Evolutionary conservation across 2,888 invertebrate species (phyloP).

Genomic region (Drosophila anomalata): DNA sequence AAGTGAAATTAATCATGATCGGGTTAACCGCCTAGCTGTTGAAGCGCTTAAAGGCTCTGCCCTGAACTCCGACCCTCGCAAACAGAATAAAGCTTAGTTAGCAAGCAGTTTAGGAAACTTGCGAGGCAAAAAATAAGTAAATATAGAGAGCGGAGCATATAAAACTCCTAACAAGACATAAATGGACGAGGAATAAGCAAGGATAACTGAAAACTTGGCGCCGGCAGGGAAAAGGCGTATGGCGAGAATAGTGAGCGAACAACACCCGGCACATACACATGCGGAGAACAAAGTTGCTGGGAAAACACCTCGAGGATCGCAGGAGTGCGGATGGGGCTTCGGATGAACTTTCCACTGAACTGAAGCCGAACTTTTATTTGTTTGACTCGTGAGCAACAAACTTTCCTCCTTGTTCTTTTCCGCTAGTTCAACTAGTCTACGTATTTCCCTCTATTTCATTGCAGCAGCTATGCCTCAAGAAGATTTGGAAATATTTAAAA

Average conservation of each 20-base stretch:
- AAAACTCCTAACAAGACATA: constrained; percentile 79
- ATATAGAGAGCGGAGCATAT: constrained; percentile 72
- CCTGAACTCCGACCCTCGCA: constrained; percentile 10
- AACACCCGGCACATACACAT: constrained; percentile 17
- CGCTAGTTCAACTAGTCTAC: constrained; percentile 17
- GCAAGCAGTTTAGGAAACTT: constrained; percentile 64
- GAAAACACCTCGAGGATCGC: constrained; percentile 68
- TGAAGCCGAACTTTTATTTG: constrained; percentile 70
- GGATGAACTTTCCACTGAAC: constrained; percentile 49
- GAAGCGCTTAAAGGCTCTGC: constrained; percentile 47
- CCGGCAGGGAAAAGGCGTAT: neutral
- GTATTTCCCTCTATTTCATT: constrained; percentile 60
- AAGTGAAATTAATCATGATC: constrained; percentile 42
- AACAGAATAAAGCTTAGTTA: constrained; percentile 60
- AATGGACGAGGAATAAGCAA: constrained; percentile 58
- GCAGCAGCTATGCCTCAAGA: constrained; percentile 50
- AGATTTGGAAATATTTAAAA: constrained; percentile 10
- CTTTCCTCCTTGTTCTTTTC: constrained; percentile 46
- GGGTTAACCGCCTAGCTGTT: constrained; percentile 25
- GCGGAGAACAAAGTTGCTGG: constrained; percentile 46
- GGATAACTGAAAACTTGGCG: constrained; percentile 49
- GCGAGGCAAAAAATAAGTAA: constrained; percentile 57
- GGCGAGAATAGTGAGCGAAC: constrained; percentile 11
- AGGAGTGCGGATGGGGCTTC: constrained; percentile 4
- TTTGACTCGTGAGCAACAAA: constrained; percentile 65